phyloP scores from a whole-genome alignment of 1,140 invertebrate species.

The Ceratina japonica region DNA sequence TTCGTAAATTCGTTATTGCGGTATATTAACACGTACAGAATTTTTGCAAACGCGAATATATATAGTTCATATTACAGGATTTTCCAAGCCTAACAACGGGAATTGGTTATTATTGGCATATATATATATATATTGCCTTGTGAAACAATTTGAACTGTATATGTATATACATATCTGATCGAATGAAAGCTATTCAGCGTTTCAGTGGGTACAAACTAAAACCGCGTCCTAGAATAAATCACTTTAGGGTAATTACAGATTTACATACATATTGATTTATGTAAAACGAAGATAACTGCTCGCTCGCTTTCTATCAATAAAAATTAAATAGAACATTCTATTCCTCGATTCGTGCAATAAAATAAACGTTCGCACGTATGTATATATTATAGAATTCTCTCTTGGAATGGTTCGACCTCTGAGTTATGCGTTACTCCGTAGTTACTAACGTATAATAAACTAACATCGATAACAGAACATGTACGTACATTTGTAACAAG shows the following conservation, averaged over 20 bases:
- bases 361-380: slow-evolving; percentile 2
- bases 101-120: slow-evolving; percentile 10
- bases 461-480: slow-evolving; percentile 1
- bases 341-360: background rate
- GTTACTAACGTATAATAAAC: background rate
- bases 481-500: slow-evolving; percentile 34
- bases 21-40: slow-evolving; percentile 22
- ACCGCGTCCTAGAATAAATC: background rate
- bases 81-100: slow-evolving; percentile 11
- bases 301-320: background rate
- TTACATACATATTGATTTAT: background rate
- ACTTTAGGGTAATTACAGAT: background rate
- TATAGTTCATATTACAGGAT: slow-evolving; percentile 9
- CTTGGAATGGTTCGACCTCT: slow-evolving; percentile 30
- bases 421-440: background rate
- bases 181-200: too few relatives aligned
- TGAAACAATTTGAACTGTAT: background rate
- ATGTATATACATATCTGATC: too few relatives aligned
- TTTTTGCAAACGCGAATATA: background rate
- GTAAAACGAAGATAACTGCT: background rate
- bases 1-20: slow-evolving; percentile 15
- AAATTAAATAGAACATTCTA: background rate
- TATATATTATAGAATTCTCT: too few relatives aligned
- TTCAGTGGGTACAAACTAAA: too few relatives aligned
- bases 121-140: background rate